phyloP scores from a whole-genome alignment of 2,888 invertebrate genomes.

The Rhabditoides inermis region DNA sequence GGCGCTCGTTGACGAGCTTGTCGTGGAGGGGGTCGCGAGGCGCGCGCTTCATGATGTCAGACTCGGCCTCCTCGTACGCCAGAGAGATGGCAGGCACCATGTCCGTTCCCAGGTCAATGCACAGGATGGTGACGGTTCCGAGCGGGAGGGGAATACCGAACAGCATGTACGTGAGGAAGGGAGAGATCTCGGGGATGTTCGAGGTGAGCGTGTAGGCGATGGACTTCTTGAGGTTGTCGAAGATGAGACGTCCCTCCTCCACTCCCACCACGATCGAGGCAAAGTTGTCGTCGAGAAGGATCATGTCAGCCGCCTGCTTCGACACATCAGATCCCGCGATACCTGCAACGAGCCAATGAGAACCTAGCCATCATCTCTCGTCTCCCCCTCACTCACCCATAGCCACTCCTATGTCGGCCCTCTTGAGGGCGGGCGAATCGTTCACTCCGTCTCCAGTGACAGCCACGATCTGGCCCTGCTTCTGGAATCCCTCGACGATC shows the following conservation, averaged over 20 bases:
- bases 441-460: constrained; percentile 63
- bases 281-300: constrained; percentile 94
- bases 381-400: constrained; percentile 53
- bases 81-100: constrained; percentile 67
- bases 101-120: constrained; percentile 61
- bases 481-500: constrained; percentile 61
- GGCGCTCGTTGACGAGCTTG: constrained; percentile 71
- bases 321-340: constrained; percentile 60
- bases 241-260: constrained; percentile 61
- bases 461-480: constrained; percentile 61
- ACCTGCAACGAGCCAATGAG: too few species aligned
- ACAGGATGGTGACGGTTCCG: constrained; percentile 60
- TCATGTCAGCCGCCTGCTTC: constrained; percentile 98
- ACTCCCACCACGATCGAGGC: constrained; percentile 84
- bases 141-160: constrained; percentile 58
- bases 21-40: constrained; percentile 64
- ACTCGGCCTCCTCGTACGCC: constrained; percentile 67
- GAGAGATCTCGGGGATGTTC: constrained; percentile 60
- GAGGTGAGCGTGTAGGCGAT: constrained; percentile 60
- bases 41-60: constrained; percentile 66
- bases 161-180: constrained; percentile 58
- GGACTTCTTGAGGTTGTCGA: constrained; percentile 60
- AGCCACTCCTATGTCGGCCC: constrained; percentile 58
- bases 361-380: too few species aligned
- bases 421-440: constrained; percentile 61